Evolutionary conservation across 2,888 invertebrate species (phyloP).

Genomic region (Ophonus ardosiacus): DNA sequence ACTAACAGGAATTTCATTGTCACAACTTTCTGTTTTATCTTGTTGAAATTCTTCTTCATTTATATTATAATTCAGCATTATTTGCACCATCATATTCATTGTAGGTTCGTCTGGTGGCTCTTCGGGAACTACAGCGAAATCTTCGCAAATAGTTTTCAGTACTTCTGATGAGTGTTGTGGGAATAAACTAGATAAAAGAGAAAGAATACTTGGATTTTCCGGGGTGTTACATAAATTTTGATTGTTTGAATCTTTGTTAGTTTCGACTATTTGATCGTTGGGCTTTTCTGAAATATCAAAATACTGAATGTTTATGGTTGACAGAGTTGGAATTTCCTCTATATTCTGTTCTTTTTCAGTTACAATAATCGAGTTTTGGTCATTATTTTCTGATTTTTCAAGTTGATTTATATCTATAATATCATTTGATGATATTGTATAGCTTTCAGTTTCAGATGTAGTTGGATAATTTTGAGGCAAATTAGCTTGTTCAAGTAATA

Average conservation of each 20-base stretch:
- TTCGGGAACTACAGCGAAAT: background rate
- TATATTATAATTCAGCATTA: background rate
- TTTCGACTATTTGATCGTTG: background rate
- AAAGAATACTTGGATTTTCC: background rate
- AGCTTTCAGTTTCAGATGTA: constrained; percentile 9
- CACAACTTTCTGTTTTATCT: constrained; percentile 1
- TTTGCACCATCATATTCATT: background rate
- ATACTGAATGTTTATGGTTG: background rate
- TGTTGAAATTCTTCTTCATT: background rate
- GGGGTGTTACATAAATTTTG: background rate
- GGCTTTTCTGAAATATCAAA: background rate
- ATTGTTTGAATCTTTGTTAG: background rate
- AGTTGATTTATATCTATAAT: background rate
- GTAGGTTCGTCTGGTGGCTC: background rate
- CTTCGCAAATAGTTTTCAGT: background rate
- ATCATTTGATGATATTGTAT: background rate
- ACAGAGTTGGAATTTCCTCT: background rate
- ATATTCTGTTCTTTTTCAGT: background rate
- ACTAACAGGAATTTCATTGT: background rate
- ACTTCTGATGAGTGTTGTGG: background rate
- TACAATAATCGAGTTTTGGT: background rate
- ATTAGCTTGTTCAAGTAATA: background rate
- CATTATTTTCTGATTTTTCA: background rate
- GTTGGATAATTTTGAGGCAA: background rate
- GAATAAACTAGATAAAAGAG: constrained; percentile 7